phyloP scores from a whole-genome alignment of 2,888 invertebrate species.

The Agrotis puta region DNA sequence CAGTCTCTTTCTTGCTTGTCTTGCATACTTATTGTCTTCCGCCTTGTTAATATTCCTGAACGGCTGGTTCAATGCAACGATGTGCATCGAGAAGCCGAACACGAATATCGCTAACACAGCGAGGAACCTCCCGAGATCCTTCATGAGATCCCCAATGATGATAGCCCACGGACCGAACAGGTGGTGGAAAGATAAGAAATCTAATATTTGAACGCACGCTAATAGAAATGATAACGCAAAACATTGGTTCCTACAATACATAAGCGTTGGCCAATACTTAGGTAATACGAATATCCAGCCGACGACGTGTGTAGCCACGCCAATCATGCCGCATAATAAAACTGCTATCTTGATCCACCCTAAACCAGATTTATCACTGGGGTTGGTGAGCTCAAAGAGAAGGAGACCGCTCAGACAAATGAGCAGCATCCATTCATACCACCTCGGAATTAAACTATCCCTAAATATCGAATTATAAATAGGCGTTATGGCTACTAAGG shows the following conservation, averaged over 20 bases:
- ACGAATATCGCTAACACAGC: constrained; percentile 99
- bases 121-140: constrained; percentile 98
- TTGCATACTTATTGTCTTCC: constrained; percentile 91
- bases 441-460: constrained; percentile 95
- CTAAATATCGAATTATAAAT: constrained; percentile 95
- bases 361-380: constrained; percentile 98
- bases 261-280: constrained; percentile 95
- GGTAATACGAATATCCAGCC: constrained; percentile 93
- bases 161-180: constrained; percentile 99
- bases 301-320: constrained; percentile 96
- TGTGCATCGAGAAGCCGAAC: constrained; percentile 99
- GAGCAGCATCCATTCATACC: constrained; percentile 98
- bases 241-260: constrained; percentile 99
- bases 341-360: constrained; percentile 98
- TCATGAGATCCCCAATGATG: constrained; percentile 98
- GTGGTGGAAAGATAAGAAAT: constrained; percentile 99
- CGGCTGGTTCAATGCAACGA: constrained; percentile 98
- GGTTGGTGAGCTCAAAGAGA: constrained; percentile 98
- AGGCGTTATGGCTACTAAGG: constrained; percentile 97
- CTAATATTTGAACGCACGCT: constrained; percentile 99
- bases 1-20: constrained; percentile 88
- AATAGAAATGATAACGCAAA: constrained; percentile 98
- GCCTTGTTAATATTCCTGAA: constrained; percentile 93
- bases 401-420: constrained; percentile 98
- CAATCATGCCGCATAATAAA: constrained; percentile 96